phyloP scores from a whole-genome alignment of 1,140 invertebrate genomes.

The Drosophila triauraria region DNA sequence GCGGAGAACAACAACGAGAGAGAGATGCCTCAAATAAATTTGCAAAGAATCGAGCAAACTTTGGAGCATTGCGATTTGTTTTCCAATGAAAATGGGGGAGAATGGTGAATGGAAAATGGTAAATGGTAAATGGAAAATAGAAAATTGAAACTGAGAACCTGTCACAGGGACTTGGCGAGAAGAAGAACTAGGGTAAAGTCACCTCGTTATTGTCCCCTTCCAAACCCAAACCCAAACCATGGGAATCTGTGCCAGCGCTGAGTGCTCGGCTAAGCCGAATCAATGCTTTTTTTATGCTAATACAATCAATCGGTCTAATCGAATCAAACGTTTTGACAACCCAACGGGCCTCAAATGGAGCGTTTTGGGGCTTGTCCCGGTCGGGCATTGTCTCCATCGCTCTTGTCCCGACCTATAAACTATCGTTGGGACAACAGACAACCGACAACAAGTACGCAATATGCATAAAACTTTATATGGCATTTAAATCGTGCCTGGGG shows the following conservation, averaged over 20 bases:
- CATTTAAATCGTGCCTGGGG: slow-evolving; percentile 67
- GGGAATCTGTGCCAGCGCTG: slow-evolving; percentile 26
- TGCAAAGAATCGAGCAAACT: slow-evolving; percentile 42
- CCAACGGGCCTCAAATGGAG: slow-evolving; percentile 69
- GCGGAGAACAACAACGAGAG: slow-evolving; percentile 32
- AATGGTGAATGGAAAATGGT: slow-evolving; percentile 11
- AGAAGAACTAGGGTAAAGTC: slow-evolving; percentile 9
- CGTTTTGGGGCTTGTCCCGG: slow-evolving; percentile 49
- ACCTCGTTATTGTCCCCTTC: slow-evolving; percentile 14
- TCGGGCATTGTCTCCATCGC: slow-evolving; percentile 11
- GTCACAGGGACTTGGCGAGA: neutral
- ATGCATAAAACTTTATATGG: slow-evolving; percentile 82
- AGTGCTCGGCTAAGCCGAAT: slow-evolving; percentile 71
- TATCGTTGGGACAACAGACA: slow-evolving; percentile 52
- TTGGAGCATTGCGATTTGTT: slow-evolving; percentile 47
- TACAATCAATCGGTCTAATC: slow-evolving; percentile 81
- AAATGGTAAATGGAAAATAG: slow-evolving; percentile 21
- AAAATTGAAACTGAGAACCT: slow-evolving; percentile 48
- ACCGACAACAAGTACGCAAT: slow-evolving; percentile 64
- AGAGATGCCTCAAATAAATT: slow-evolving; percentile 37
- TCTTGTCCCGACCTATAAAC: slow-evolving; percentile 51
- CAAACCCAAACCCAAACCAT: neutral
- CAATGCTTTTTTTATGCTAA: slow-evolving; percentile 79
- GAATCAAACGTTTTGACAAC: slow-evolving; percentile 79
- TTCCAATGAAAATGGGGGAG: slow-evolving; percentile 26